phyloP scores from a whole-genome alignment of 2,888 invertebrate species.

The Xylota sylvarum region DNA sequence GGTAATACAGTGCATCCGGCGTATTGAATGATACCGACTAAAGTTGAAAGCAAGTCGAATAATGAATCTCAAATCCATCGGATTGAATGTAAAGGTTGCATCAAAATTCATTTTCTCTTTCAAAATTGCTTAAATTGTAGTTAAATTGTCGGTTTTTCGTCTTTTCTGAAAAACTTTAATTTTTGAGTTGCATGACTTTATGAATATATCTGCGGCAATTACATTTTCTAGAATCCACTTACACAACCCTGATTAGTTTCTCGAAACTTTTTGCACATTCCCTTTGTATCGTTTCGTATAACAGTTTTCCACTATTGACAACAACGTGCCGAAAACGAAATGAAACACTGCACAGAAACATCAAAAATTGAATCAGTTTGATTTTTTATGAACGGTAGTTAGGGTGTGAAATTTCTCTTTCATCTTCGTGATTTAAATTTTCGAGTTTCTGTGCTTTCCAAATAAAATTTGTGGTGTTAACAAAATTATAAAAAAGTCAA shows the following conservation, averaged over 20 bases:
- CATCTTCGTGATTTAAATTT: constrained; percentile 46
- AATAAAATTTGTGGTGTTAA: constrained; percentile 7
- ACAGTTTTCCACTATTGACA: constrained; percentile 22
- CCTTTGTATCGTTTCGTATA: neutral
- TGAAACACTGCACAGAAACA: constrained; percentile 42
- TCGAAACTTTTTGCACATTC: neutral
- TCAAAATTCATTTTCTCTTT: no score
- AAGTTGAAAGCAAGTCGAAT: no score
- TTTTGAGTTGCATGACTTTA: no score
- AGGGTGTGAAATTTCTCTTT: constrained; percentile 30
- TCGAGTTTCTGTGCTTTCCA: constrained; percentile 18
- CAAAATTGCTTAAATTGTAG: no score
- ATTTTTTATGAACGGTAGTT: constrained; percentile 41
- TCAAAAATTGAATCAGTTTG: constrained; percentile 47
- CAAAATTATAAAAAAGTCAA: constrained; percentile 2
- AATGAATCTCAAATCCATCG: no score
- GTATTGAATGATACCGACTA: no score
- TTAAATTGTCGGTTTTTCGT: no score
- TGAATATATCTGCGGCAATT: no score
- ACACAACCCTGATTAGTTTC: neutral
- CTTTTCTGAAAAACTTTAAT: no score
- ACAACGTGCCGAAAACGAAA: neutral
- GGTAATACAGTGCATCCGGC: no score
- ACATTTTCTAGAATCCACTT: no score
- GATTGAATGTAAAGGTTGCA: no score